Conservation (phyloP, 1,140 invertebrate species). For the Drosophila paulistorum region DNA sequence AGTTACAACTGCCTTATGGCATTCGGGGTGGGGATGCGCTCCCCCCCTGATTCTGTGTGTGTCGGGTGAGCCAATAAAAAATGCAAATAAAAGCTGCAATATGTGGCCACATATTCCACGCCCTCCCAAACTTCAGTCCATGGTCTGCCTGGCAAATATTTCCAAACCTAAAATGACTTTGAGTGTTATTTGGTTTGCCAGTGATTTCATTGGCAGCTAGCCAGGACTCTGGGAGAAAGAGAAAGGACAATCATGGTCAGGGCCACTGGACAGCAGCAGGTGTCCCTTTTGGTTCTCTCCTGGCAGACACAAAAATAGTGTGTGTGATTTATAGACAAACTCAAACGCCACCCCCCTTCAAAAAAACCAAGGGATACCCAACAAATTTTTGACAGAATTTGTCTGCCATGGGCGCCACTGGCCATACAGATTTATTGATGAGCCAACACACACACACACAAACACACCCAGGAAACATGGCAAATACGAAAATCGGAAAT, state of each 20-base stretch:
- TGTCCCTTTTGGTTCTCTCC: constrained; percentile 48
- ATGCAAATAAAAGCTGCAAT: constrained; percentile 76
- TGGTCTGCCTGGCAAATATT: constrained; percentile 46
- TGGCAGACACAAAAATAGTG: constrained; percentile 39
- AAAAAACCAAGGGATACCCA: background rate
- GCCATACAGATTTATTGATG: constrained; percentile 77
- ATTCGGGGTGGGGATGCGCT: too few species aligned
- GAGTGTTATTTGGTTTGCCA: constrained; percentile 77
- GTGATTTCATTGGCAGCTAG: constrained; percentile 75
- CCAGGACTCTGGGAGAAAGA: constrained; percentile 34
- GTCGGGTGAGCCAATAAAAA: constrained; percentile 65
- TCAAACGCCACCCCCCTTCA: constrained; percentile 15
- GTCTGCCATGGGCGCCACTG: constrained; percentile 61
- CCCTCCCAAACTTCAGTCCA: background rate
- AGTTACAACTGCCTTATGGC: constrained; percentile 33
- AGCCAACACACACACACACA: constrained; percentile 40
- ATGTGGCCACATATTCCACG: constrained; percentile 48
- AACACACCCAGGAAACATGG: constrained; percentile 42
- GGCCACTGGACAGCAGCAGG: constrained; percentile 57
- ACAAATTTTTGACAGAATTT: constrained; percentile 48
- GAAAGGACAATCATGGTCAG: constrained; percentile 32
- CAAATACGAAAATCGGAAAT: constrained; percentile 50
- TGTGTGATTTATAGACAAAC: constrained; percentile 71
- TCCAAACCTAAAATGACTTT: constrained; percentile 77
- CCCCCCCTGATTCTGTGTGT: background rate